phyloP scores from a whole-genome alignment of 1,140 invertebrate species.

The Anthonomus grandis region DNA sequence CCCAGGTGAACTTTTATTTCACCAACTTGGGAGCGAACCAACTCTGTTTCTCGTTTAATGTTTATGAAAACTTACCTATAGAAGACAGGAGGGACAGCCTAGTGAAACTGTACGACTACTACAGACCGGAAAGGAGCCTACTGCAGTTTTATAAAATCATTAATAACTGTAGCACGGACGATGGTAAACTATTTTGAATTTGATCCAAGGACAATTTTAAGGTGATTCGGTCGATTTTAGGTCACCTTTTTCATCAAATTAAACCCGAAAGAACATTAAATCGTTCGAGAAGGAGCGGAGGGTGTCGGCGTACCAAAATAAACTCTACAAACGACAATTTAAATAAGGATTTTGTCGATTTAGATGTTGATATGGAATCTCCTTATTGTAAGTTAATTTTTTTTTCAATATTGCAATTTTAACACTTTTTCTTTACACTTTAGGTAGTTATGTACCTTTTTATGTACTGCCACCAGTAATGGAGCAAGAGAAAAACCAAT shows the following conservation, averaged over 20 bases:
- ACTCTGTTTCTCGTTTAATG: slow-evolving; percentile 52
- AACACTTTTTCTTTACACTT: not conserved
- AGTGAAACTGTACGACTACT: slow-evolving; percentile 69
- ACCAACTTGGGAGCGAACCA: slow-evolving; percentile 48
- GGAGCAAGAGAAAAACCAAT: not conserved
- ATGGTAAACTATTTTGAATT: slow-evolving; percentile 2
- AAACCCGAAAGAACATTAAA: too few species aligned
- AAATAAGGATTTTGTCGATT: not conserved
- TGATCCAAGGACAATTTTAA: too few species aligned
- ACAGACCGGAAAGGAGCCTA: slow-evolving; percentile 54
- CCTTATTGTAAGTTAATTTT: not conserved
- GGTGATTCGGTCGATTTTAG: too few species aligned
- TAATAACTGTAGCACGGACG: slow-evolving; percentile 16
- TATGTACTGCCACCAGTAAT: not conserved
- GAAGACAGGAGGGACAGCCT: slow-evolving; percentile 49
- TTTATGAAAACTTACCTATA: slow-evolving; percentile 43
- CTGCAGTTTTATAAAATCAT: slow-evolving; percentile 32
- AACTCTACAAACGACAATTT: not conserved
- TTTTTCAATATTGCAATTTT: not conserved
- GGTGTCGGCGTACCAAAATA: too few species aligned
- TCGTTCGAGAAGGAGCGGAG: too few species aligned
- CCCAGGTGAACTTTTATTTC: slow-evolving; percentile 53
- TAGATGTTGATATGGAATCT: not conserved
- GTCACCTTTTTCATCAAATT: too few species aligned
- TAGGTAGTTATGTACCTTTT: not conserved